phyloP scores from a whole-genome alignment of 2,888 invertebrate species.

The Megalurothrips usitatus region DNA sequence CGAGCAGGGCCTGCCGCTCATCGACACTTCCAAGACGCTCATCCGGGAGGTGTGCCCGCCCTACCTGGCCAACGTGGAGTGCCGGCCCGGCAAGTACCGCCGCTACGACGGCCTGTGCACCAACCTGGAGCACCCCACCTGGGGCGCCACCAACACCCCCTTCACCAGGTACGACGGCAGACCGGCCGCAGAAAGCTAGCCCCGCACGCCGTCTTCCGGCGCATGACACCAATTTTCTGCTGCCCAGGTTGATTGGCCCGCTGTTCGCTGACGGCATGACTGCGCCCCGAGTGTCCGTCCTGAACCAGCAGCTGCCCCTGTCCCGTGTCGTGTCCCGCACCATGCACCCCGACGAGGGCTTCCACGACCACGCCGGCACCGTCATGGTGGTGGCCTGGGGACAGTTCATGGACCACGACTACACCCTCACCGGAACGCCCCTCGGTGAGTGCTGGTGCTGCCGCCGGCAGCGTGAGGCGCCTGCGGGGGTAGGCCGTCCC shows the following conservation, averaged over 20 bases:
- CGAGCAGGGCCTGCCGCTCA: conserved; percentile 77
- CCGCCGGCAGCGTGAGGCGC: background rate
- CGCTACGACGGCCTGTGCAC: conserved; percentile 84
- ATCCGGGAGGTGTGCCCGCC: conserved; percentile 84
- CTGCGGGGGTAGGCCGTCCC: background rate
- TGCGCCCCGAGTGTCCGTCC: conserved; percentile 73
- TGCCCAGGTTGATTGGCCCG: conserved; percentile 64
- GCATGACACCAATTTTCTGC: too few species aligned
- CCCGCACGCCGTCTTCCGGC: too few species aligned
- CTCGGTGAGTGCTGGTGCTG: conserved; percentile 55
- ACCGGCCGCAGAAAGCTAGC: too few species aligned
- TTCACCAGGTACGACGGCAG: conserved; percentile 63
- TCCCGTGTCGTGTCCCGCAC: conserved; percentile 83
- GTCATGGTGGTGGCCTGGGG: conserved; percentile 94
- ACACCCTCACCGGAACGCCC: conserved; percentile 81
- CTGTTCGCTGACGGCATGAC: conserved; percentile 80
- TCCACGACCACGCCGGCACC: conserved; percentile 89
- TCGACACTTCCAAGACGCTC: conserved; percentile 82
- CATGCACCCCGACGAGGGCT: conserved; percentile 89
- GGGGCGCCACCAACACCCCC: conserved; percentile 81
- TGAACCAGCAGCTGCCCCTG: conserved; percentile 71
- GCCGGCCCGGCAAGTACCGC: conserved; percentile 81
- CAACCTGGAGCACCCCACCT: conserved; percentile 81
- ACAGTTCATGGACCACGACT: conserved; percentile 93
- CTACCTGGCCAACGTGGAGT: conserved; percentile 80